Evolutionary conservation across 1,140 invertebrate genomes (phyloP), one percentile per base, ranked within the genome.

Genomic region (Forficula auricularia): DNA sequence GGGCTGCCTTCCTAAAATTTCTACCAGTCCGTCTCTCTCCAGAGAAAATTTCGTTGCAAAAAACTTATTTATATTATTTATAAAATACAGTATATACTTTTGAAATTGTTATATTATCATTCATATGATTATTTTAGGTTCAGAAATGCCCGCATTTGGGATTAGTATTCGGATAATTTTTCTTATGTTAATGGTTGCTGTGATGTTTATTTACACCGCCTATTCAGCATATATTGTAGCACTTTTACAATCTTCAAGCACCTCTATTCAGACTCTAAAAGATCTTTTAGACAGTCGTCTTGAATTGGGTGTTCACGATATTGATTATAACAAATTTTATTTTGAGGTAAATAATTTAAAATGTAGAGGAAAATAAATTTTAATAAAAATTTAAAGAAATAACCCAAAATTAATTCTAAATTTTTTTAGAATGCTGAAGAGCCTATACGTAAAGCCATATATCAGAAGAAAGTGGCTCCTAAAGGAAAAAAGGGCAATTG

Each of bases 211-310:
- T 0, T 77, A 76, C 59, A 66, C 72, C 53, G 81, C 77, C 50
- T 82, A 81, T 54, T 78, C 76, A 15, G 79, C 76, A 0, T 75
- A 68, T 45, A 73, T 83, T 43, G 77, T 82, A 1, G 77, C 77
- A 6, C 55, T 82, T n/a, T 57, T 82, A 15, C 68, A 73, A 45
- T 68, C 74, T 39, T 67, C 73, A 19, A 69, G 70, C 0, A 69
- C 65, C 41, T 71, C 67, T 6, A 77, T 82, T 3, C 70, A 63
- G 30, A 74, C 65, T 0, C 20, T 79, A 0, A 54, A 61, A 8
- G 72, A 79, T 53, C 53, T 82, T 27, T 44, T 69, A 3, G 53
- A 72, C 6, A 79, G 75, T 42, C 61, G 70, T 12, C 50, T 82
- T 19, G 61, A 66, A 22, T 61, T 70, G 19, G 74, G 70, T 10